Base-by-base conservation (phyloP, 2,113 vertebrate species). In the Sinocyclocheilus grahami region DNA sequence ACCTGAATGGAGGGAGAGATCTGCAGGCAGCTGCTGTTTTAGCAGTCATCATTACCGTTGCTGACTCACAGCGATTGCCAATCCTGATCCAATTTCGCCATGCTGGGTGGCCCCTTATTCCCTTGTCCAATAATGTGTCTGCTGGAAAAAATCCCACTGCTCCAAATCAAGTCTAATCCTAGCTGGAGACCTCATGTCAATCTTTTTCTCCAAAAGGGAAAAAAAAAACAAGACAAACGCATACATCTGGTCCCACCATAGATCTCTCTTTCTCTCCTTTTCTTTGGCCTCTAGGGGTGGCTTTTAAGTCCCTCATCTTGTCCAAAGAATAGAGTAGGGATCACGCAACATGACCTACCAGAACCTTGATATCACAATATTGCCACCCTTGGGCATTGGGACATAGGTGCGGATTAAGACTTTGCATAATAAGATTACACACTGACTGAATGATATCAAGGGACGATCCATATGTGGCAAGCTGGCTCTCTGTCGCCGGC, bases 341-440 rank as follows among this genome's bases (percentile, higher is more conserved):
- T 96, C 96, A 97, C 95, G 96, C 96, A 96, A 96, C 96, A 96
- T 96, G 96, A 92, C 89, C 90, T 75, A 86, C 89, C 82, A 77
- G 89, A 90, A 92, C 96, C 96, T 95, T 94, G 96, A 97, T 97
- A 97, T 96, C 94, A 96, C 96, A 96, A 97, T 96, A 96, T 96
- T 96, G 94, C 95, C 94, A 97, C 96, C 96, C 95, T 93, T 91
- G 96, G 88, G 96, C 94, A 96, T 96, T 96, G 95, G 79, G 96
- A 95, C 94, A 93, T 96, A 95, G 96, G 95, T 96, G 95, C 94
- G 96, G 96, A 97, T 97, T 97, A 97, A 95, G 96, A 97, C 95
- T 97, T 96, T 97, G 96, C 96, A 97, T 97, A 97, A 97, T 97
- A 97, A 97, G 96, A 97, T 97, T 97, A 97, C 96, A 97, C 95